Base-by-base conservation (phyloP, 2,113 vertebrate genomes). In the Sisor rabdophorus region DNA sequence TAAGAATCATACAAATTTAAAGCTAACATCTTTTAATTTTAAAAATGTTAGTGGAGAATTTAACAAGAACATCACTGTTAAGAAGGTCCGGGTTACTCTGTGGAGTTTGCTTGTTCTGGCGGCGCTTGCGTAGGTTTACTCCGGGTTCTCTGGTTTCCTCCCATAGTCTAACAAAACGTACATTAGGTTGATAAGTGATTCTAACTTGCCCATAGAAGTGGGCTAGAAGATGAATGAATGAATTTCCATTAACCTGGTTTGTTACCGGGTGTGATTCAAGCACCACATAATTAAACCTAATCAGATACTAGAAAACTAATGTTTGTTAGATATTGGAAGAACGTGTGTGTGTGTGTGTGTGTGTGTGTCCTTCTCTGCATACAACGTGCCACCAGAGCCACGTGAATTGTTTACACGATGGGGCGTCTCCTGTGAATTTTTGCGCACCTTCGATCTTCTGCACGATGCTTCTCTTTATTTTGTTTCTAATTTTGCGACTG, bases 351-450 rank as follows among this genome's bases (percentile, higher is more conserved):
- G 36, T 32, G 79, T 67, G n/a, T 70, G 71, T 55, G 50, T 55
- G 17, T 74, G 69, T 52, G 60, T 73, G 20, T 64, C 55, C 17
- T 60, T 75, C 64, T 2, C n/a, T 55, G 47, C 36, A 24, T 60
- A 75, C 59, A 75, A 78, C 48, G 73, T 79, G 72, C 73, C 76
- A 72, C 67, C 47, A 64, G 47, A 72, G 76, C 76, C 79, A 80
- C 53, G 12, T 60, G 65, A 32, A 64, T 71, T 70, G 40, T 28
- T 54, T 47, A 75, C 69, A 61, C 61, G 7, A 44, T 71, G 11
- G 17, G 36, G 17, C 59, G 40, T 59, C 19, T 30, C 50, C 22
- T 73, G 70, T 67, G 64, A 68, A 76, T 24, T 15, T 28, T 2
- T 54, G 50, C 63, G 48, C 77, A 79, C 54, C 50, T 79, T 76